Evolutionary conservation across 2,113 vertebrate species (phyloP), one percentile per base, ranked within the genome.

Genomic region (Sturnira hondurensis): DNA sequence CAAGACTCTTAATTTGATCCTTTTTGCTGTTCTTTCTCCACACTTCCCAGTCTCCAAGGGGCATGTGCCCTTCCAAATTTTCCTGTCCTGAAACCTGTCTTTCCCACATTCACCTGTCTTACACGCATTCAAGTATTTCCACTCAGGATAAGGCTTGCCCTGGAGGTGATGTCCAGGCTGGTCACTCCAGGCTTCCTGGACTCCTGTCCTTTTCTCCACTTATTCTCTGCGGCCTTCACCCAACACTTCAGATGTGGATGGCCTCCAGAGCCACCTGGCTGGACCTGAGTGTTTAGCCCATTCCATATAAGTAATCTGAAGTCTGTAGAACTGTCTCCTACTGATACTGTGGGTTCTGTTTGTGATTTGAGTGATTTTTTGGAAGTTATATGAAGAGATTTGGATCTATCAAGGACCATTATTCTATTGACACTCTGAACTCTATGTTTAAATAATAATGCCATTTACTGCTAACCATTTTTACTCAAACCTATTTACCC

Each of bases 381-480:
- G 14, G 16, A 70, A 80, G 43, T 52, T 47, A 81, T 3, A 1
- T 41, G 7, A 94, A 95, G n/a, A 94, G 11, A 74, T 76, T 19
- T 84, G 47, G 76, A 71, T 76, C 16, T 58, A 80, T 41, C 4
- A 88, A 80, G n/a, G n/a, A 58, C 28, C 3, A 50, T 65, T 67
- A 31, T 50, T 92, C 50, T 54, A 83, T 2, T 47, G 19, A 24
- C 76, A 73, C 16, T 87, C 31, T 33, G 52, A n/a, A 24, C 22
- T 92, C 82, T 43, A 14, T 36, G 22, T 50, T 84, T 77, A 94
- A 87, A 90, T 61, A 74, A 78, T 45, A 96, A 83, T 58, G 41
- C 4, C 31, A 93, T 76, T 80, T 71, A 47, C 41, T 78, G 12
- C 33, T 20, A 65, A 33, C 13, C 20, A n/a, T 63, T 76, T 76